phyloP scores from a whole-genome alignment of 2,888 invertebrate species.

The Drosophila villosipedis region DNA sequence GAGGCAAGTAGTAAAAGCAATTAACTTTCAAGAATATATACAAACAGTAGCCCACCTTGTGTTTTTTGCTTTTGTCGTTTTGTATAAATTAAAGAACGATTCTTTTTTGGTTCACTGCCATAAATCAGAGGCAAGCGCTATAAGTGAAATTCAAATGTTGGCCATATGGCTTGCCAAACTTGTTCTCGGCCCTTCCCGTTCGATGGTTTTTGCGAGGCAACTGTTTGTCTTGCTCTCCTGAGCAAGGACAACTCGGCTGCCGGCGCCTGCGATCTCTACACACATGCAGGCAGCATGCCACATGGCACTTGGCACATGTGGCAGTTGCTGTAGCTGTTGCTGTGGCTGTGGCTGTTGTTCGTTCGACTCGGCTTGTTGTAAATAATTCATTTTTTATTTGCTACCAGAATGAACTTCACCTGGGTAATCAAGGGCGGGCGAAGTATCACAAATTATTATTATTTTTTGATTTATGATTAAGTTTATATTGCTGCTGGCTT shows the following conservation, averaged over 20 bases:
- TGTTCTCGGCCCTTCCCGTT: conserved; percentile 39
- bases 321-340: conserved; percentile 9
- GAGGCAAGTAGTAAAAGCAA: conserved; percentile 48
- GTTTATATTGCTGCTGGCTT: conserved; percentile 21
- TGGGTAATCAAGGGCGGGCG: conserved; percentile 40
- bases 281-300: conserved; percentile 24
- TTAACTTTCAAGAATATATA: conserved; percentile 46
- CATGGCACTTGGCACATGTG: conserved; percentile 18
- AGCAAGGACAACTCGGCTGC: conserved; percentile 18
- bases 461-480: conserved; percentile 53
- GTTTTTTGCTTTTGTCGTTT: conserved; percentile 25
- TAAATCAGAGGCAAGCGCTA: conserved; percentile 47
- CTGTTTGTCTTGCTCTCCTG: conserved; percentile 8
- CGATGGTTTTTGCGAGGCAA: conserved; percentile 15
- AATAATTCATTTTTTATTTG: conserved; percentile 62
- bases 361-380: conserved; percentile 28
- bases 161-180: conserved; percentile 52
- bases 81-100: conserved; percentile 34
- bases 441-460: conserved; percentile 48
- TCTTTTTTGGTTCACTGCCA: conserved; percentile 31
- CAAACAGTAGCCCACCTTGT: conserved; percentile 3
- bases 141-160: conserved; percentile 55
- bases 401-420: conserved; percentile 53
- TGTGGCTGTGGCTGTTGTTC: conserved; percentile 12
- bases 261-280: conserved; percentile 21